These are phyloP conservation scores for Melanophora roralis DNA, from an alignment of 2,888 invertebrate genomes.

Conservation along the genomic window DNA sequence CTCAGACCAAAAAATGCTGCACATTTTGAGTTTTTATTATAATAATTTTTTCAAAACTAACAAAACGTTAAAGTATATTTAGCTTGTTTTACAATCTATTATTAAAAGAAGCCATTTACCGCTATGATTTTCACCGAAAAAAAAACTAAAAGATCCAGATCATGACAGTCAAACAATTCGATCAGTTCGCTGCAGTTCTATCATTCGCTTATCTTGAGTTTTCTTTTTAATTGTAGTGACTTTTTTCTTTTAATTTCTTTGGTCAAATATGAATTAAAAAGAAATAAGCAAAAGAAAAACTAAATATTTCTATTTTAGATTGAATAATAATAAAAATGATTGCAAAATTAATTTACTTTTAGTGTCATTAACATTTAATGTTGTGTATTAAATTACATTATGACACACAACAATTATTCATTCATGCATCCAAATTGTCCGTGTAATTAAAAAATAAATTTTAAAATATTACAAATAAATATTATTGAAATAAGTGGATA, in stretches of 20 bases:
- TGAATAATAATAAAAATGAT: conserved; percentile 30
- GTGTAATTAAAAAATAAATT: neutral
- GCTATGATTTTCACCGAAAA: conserved; percentile 53
- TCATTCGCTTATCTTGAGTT: conserved; percentile 36
- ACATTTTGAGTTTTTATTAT: conserved; percentile 33
- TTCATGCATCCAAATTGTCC: neutral
- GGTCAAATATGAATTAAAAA: conserved; percentile 16
- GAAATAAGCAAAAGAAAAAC: conserved; percentile 24
- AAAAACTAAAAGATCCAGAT: conserved; percentile 45
- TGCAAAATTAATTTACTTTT: conserved; percentile 35
- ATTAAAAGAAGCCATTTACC: conserved; percentile 44
- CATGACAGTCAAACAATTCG: conserved; percentile 59
- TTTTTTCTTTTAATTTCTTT: conserved; percentile 25
- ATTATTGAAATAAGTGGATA: conserved; percentile 13
- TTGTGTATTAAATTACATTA: conserved; percentile 38
- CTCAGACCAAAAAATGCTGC: conserved; percentile 17
- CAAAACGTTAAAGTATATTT: conserved; percentile 30
- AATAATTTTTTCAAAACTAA: conserved; percentile 19
- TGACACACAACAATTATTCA: conserved; percentile 1
- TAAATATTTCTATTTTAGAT: conserved; percentile 17
- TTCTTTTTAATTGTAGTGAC: neutral
- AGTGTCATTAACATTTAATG: conserved; percentile 54
- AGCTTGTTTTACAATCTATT: conserved; percentile 26
- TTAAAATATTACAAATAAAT: too few relatives aligned
- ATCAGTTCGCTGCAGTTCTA: conserved; percentile 56